Evolutionary conservation across 92 coral and sea anemone genomes (phyloP), one percentile per base, ranked within the genome.

Genomic region (Actinostola sp.): DNA sequence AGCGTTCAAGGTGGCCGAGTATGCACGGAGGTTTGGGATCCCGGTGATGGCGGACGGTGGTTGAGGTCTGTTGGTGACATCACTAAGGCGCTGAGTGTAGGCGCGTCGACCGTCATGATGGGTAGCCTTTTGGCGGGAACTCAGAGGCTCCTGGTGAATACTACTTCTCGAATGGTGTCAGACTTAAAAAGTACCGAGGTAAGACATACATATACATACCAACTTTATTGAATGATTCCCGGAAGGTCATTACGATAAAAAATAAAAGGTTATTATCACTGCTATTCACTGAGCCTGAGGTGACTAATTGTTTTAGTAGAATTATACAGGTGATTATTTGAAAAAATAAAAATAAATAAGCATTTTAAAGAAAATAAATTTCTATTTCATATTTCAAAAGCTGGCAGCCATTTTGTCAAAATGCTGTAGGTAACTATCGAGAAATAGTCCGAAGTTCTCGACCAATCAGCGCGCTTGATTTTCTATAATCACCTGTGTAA

Each of bases 71-170:
- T 94, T 11, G 98, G 98, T 70, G 88, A 81, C 77, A 83, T 94
- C 64, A 88, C 91, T 42, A 94, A 94, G 75, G 98, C 98, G 19
- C 80, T 94, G 25, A 67, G 95, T 1, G 75, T 88, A 2, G 98
- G 98, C n/a, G 97, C 98, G 17, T 94, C 98, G 17, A 94, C 98
- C 2, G 97, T 94, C 54, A 94, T 94, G 98, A 94, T 94, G 98
- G 98, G 98, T 1, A 80, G 95, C n/a, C 90, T 94, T 38, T 75
- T 94, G 75, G 98, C 98, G 23, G 98, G 98, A 23, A 94, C 98
- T 76, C 93, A 35, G 98, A 94, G 69, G 89, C 98, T 6, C 98
- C 98, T 8, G 98, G 98, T 7, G 98, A 94, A 68, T 94, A 91
- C 75, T 94, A 88, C 76, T 94, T 90, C 71, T 63, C 92, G 32